These are phyloP conservation scores for Halictus ligatus DNA, from an alignment of 2,888 invertebrate genomes.

Conservation along the genomic window DNA sequence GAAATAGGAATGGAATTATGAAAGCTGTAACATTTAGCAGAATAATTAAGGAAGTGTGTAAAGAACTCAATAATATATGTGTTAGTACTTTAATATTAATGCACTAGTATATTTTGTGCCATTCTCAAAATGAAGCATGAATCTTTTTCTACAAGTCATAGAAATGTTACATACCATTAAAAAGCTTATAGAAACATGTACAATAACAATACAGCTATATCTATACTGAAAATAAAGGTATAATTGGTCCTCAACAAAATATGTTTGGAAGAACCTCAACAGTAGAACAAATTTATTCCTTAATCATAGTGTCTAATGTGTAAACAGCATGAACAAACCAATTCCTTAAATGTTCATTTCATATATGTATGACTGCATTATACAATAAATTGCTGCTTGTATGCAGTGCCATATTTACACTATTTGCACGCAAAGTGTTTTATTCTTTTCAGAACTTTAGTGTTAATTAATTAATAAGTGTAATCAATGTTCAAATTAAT, in stretches of 20 bases:
- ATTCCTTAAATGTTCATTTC: conserved; percentile 68
- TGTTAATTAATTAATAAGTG: conserved; percentile 63
- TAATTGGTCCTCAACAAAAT: conserved; percentile 41
- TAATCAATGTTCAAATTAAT: conserved; percentile 62
- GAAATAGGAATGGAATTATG: conserved; percentile 58
- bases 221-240: conserved; percentile 36
- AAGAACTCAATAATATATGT: conserved; percentile 44
- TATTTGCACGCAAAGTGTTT: conserved; percentile 75
- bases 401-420: conserved; percentile 71
- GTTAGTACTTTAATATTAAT: conserved; percentile 59
- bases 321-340: conserved; percentile 67
- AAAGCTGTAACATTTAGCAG: conserved; percentile 50
- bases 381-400: conserved; percentile 71
- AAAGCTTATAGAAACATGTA: conserved; percentile 59
- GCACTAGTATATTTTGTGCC: conserved; percentile 60
- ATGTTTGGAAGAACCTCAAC: conserved; percentile 34
- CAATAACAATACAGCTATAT: conserved; percentile 49
- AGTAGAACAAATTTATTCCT: conserved; percentile 43
- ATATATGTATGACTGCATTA: conserved; percentile 74
- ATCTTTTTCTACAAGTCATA: conserved; percentile 53
- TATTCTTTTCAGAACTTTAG: conserved; percentile 59
- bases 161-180: conserved; percentile 46
- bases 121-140: conserved; percentile 62
- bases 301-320: conserved; percentile 55
- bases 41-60: conserved; percentile 33